Evolutionary conservation across 2,113 vertebrate genomes (phyloP), one percentile per base, ranked within the genome.

Genomic region (Oreochromis tanganicae): DNA sequence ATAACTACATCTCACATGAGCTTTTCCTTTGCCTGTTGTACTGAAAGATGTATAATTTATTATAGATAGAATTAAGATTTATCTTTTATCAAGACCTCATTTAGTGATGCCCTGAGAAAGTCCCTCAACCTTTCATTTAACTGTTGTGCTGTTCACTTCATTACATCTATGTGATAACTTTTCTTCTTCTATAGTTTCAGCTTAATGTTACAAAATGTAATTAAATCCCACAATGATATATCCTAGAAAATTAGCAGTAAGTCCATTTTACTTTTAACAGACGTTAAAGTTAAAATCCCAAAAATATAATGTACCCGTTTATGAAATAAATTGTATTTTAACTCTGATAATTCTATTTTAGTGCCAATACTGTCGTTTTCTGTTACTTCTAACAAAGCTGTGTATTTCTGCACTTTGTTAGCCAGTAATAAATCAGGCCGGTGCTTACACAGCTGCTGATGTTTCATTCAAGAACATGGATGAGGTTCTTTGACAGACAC

Each of bases 341-440:
- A 66, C 61, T n/a, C 5, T 66, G 32, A 38, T 21, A 0, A 21
- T 24, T 71, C 38, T 71, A 13, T 16, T 24, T 71, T 24, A 21
- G 2, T 41, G 19, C 63, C 19, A 41, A 8, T 68, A 9, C n/a
- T 14, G 41, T 41, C 0, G 0, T 38, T 66, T 66, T n/a, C 19
- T 38, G 19, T 38, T 36, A 4, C 9, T 36, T 63, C 16, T 0
- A 63, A 36, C 16, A 63, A 63, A 63, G 3, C 0, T 13, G 6
- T 63, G 59, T 5, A 13, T 66, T 38, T 61, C 29, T 61, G 29
- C 9, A 10, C 5, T 68, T 38, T 46, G 43, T 46, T 46, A 13
- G 5, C 21, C 34, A 4, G 19, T 41, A 68, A 38, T 34, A n/a
- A 36, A 68, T 21, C 19, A n/a, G 19, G 21, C 7, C 1, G 3